Evolutionary conservation across 2,797 vertebrate species (phyloP).

Genomic region (Pithecia hirsuta): DNA sequence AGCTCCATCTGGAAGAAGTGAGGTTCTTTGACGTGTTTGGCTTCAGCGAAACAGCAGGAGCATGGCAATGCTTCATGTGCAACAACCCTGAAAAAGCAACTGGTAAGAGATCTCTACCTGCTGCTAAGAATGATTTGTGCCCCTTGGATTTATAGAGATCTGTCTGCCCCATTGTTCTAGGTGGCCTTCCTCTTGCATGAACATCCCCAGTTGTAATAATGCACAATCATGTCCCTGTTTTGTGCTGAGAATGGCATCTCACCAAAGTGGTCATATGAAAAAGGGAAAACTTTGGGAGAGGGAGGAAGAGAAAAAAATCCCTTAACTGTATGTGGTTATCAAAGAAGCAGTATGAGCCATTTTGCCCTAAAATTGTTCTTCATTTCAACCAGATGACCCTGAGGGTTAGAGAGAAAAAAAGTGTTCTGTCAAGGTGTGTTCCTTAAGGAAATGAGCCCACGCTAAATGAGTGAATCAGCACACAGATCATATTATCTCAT

Average conservation of each 20-base stretch:
- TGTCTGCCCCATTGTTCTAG: rapidly evolving
- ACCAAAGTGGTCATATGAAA: neutral
- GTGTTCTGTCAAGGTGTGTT: neutral
- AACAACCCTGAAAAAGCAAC: conserved; percentile 96
- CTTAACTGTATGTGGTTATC: neutral
- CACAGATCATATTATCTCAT: neutral
- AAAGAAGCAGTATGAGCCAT: neutral
- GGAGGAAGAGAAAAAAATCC: neutral
- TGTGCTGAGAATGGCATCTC: neutral
- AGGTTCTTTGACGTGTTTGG: conserved; percentile 97
- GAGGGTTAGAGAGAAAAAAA: neutral
- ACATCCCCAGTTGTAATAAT: neutral
- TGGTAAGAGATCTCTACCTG: conserved; percentile 82
- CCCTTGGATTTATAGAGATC: neutral
- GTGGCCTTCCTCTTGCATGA: neutral
- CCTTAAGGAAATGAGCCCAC: neutral
- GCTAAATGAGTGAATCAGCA: neutral
- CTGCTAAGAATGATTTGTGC: neutral
- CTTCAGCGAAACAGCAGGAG: conserved; percentile 91
- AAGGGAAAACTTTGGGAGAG: neutral
- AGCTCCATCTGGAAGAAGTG: conserved; percentile 94
- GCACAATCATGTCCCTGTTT: neutral
- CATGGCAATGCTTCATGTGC: conserved; percentile 99
- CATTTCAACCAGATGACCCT: neutral
- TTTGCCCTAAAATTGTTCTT: neutral